Evolutionary conservation across 2,113 vertebrate species (phyloP).

Genomic region (Takifugu flavidus): DNA sequence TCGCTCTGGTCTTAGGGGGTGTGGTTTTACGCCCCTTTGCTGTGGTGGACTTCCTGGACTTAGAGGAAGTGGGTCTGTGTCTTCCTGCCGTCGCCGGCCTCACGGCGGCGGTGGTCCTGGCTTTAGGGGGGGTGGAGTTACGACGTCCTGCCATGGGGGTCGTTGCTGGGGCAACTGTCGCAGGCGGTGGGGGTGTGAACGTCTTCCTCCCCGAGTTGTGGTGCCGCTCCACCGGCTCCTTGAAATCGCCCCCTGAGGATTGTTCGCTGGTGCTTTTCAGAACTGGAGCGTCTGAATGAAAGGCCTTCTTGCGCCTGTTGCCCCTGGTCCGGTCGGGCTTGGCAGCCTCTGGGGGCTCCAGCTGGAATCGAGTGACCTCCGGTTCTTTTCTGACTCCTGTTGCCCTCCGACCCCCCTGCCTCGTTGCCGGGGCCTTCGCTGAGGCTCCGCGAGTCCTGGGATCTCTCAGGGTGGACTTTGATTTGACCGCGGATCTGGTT

Average conservation of each 20-base stretch:
- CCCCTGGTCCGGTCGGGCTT: constrained; percentile 9
- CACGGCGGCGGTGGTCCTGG: constrained; percentile 5
- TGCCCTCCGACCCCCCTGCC: constrained; percentile 10
- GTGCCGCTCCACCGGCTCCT: constrained; percentile 15
- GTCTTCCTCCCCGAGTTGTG: constrained; percentile 2
- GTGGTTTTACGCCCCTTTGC: constrained; percentile 11
- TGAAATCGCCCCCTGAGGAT: constrained; percentile 12
- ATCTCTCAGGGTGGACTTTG: neutral
- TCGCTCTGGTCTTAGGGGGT: constrained; percentile 5
- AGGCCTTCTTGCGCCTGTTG: constrained; percentile 11
- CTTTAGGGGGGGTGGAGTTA: constrained; percentile 9
- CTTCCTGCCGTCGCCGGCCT: constrained; percentile 6
- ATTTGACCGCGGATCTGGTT: neutral
- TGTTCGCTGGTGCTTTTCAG: constrained; percentile 12
- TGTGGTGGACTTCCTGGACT: constrained; percentile 24
- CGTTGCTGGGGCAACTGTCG: constrained; percentile 7
- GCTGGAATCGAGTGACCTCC: constrained; percentile 57
- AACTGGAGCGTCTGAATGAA: constrained; percentile 40
- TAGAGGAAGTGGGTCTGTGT: constrained; percentile 7
- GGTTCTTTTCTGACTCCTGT: constrained; percentile 30
- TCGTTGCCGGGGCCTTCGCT: constrained; percentile 28
- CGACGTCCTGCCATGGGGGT: constrained; percentile 13
- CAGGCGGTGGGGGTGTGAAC: constrained; percentile 10
- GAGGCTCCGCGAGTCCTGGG: constrained; percentile 9
- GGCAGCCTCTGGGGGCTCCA: constrained; percentile 47